Percentiles rank a stretch among this genome's conserved stretches.
phyloP scores from a whole-genome alignment of 2,888 invertebrate genomes.

The Thereva nobilitata region DNA sequence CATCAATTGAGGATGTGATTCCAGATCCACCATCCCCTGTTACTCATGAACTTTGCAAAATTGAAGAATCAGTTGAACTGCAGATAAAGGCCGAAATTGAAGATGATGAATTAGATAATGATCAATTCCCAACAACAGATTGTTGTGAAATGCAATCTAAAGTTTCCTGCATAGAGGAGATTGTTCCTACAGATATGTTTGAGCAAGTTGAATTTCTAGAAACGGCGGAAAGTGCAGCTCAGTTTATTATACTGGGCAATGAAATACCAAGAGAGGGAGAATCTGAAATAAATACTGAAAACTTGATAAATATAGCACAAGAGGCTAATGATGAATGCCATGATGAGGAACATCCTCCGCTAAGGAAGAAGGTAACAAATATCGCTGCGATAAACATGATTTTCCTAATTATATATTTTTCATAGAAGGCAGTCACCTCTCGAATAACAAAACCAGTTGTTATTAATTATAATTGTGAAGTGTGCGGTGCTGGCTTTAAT shows the following conservation, averaged over 20 bases:
- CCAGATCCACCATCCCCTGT: too few relatives aligned
- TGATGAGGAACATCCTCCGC: not conserved
- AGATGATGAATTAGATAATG: not conserved
- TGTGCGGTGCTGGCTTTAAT: conserved; percentile 42
- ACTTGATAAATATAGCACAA: not conserved
- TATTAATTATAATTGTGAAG: conserved; percentile 37
- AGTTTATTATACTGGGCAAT: not conserved
- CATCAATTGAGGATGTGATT: conserved; percentile 4
- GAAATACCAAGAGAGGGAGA: not conserved
- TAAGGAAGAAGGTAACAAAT: not conserved
- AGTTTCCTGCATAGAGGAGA: not conserved
- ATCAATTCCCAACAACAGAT: not conserved
- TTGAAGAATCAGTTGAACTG: not conserved
- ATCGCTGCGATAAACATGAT: not conserved
- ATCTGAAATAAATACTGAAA: not conserved
- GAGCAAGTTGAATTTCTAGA: conserved; percentile 22
- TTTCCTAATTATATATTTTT: conserved; percentile 1
- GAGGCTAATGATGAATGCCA: not conserved
- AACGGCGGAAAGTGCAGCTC: not conserved
- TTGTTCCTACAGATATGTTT: not conserved
- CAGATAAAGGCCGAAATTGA: not conserved
- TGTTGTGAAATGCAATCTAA: not conserved
- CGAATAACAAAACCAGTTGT: conserved; percentile 2
- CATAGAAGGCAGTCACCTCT: not conserved
- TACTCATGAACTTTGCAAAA: too few relatives aligned